Evolutionary conservation across 2,888 invertebrate species (phyloP), one percentile per base, ranked within the genome.

Genomic region (Hipparchia sbordonii): DNA sequence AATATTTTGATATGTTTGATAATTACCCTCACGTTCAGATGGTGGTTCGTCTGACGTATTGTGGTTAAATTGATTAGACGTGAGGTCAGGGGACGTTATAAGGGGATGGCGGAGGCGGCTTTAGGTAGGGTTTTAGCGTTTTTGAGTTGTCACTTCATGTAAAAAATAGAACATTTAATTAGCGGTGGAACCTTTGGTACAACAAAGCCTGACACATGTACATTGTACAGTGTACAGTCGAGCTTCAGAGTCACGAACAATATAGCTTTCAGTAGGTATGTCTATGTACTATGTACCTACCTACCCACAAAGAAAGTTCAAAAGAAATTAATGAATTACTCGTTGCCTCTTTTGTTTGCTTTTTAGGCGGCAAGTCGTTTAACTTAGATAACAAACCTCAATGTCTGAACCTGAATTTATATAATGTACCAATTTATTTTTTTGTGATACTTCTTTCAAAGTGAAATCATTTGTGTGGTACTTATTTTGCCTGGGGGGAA

Each of bases 141-240:
- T 23, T 23, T 23, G 23, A 23, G n/a, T n/a, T n/a, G n/a, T n/a
- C 23, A 23, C 23, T n/a, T 68, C 68, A 68, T 2, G 33, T 12
- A 59, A 59, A 69, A 72, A 70, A 52, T 68, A 33, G 74, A 72
- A 74, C 61, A 71, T 74, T 77, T 82, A 82, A 83, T 82, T 81
- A 80, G 74, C 73, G 73, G 76, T 72, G 46, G 57, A 67, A 79
- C 12, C 59, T 23, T 59, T 33, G 59, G 33, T 39, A 78, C 70
- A 70, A 74, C 67, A 79, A 83, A 84, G 83, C 82, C 79, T 84
- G 87, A 86, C 85, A 83, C 84, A 82, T 83, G 81, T 82, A 82
- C 83, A 82, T 80, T 66, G 72, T 80, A 77, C 23, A 23, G 81
- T 83, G 81, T 83, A 82, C 83, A 82, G 80, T 66, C 72, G 80